These are phyloP conservation scores for Taeniopygia guttata DNA, from an alignment of 2,797 vertebrate species.

Conservation along the genomic window DNA sequence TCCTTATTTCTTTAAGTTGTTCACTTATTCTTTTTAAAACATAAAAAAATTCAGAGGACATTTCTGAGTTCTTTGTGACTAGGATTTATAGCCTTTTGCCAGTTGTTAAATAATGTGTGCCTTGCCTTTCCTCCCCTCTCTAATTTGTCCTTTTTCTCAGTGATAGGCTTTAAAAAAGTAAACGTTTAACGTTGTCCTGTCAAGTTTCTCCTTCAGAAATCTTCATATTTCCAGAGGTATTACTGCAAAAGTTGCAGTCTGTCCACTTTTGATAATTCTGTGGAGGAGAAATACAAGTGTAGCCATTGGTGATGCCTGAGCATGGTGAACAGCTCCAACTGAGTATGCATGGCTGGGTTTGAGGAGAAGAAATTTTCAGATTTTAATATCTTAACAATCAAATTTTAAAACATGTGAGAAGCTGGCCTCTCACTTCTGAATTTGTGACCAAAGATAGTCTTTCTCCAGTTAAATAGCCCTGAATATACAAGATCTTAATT, in stretches of 20 bases:
- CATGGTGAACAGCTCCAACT: neutral
- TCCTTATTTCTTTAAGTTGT: neutral
- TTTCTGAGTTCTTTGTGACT: neutral
- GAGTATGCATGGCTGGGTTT: neutral
- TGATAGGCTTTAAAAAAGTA: neutral
- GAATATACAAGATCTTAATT: neutral
- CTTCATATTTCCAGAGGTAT: neutral
- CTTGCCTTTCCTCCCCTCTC: neutral
- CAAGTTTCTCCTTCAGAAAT: neutral
- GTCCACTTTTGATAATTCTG: neutral
- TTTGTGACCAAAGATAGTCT: neutral
- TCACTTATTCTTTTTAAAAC: neutral
- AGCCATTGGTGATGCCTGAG: neutral
- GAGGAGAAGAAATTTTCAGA: neutral
- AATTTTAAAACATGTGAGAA: neutral
- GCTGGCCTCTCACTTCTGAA: neutral
- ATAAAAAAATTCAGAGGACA: neutral
- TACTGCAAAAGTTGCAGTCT: neutral
- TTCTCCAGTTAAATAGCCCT: neutral
- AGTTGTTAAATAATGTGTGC: neutral
- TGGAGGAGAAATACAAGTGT: neutral
- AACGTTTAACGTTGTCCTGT: neutral
- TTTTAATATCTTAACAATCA: neutral
- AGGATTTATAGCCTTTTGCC: neutral
- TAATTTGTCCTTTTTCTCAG: neutral